Conservation (phyloP, 2,113 vertebrate genomes). For the Lagopus leucura region DNA sequence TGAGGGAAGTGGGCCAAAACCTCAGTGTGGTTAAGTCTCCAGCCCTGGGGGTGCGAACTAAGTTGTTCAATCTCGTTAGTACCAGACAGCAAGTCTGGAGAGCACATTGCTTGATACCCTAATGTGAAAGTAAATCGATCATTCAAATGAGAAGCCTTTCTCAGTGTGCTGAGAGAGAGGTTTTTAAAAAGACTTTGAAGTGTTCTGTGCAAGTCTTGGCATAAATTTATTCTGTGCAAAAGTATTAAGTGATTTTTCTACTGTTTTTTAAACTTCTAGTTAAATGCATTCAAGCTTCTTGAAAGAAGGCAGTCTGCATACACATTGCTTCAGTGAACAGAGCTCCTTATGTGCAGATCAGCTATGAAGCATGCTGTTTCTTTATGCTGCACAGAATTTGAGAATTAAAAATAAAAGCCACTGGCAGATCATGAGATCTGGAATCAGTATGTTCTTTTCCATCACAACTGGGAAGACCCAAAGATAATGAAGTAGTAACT, state of each 20-base stretch:
- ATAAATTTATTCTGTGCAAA: background rate
- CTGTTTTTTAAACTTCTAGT: background rate
- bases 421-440: background rate
- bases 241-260: background rate
- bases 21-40: too few relatives aligned
- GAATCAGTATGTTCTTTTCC: background rate
- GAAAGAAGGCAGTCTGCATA: background rate
- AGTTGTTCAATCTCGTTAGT: background rate
- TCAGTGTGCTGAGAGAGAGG: background rate
- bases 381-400: background rate
- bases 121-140: background rate
- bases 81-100: background rate
- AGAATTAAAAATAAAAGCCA: background rate
- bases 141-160: background rate
- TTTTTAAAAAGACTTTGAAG: background rate
- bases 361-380: background rate
- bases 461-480: background rate
- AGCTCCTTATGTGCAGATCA: background rate
- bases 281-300: background rate
- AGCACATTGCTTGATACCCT: background rate
- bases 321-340: background rate
- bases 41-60: background rate
- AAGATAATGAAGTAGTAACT: slow-evolving; percentile 14
- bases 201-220: background rate
- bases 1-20: background rate